phyloP scores from a whole-genome alignment of 2,888 invertebrate genomes.

The Carcina quercana region DNA sequence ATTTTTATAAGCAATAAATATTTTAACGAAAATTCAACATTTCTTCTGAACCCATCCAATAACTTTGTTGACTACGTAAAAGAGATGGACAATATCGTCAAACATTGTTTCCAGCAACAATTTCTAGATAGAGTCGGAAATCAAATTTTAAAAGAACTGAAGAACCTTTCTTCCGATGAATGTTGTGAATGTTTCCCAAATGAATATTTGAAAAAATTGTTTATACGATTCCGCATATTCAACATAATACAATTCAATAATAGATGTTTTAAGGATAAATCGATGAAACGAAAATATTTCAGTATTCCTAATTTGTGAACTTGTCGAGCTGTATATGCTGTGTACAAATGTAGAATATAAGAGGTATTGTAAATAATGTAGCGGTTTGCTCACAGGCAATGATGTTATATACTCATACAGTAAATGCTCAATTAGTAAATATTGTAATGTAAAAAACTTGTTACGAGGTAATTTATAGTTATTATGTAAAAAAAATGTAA shows the following conservation, averaged over 20 bases:
- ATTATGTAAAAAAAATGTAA: no score
- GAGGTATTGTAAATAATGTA: no score
- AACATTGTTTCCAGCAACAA: not conserved
- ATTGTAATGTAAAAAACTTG: no score
- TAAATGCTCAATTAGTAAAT: no score
- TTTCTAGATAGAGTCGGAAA: slow-evolving; percentile 1
- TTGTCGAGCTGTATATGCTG: no score
- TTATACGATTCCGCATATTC: slow-evolving; percentile 7
- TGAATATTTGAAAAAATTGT: slow-evolving; percentile 1
- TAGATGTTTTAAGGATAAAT: slow-evolving; percentile 2
- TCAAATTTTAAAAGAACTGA: not conserved
- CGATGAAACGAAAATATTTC: slow-evolving; percentile 1
- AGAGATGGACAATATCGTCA: slow-evolving; percentile 1
- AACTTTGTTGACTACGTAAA: slow-evolving; percentile 1
- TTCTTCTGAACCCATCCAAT: not conserved
- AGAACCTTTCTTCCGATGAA: not conserved
- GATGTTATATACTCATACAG: no score
- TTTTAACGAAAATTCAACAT: not conserved
- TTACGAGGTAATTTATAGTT: no score
- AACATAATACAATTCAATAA: slow-evolving; percentile 5
- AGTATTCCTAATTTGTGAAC: slow-evolving; percentile 2
- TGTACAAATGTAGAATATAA: no score
- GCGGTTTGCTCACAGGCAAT: no score
- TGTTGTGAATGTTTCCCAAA: slow-evolving; percentile 5
- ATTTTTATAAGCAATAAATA: no score